Conservation (phyloP, 2,113 vertebrate species). For the Pandion haliaetus region DNA sequence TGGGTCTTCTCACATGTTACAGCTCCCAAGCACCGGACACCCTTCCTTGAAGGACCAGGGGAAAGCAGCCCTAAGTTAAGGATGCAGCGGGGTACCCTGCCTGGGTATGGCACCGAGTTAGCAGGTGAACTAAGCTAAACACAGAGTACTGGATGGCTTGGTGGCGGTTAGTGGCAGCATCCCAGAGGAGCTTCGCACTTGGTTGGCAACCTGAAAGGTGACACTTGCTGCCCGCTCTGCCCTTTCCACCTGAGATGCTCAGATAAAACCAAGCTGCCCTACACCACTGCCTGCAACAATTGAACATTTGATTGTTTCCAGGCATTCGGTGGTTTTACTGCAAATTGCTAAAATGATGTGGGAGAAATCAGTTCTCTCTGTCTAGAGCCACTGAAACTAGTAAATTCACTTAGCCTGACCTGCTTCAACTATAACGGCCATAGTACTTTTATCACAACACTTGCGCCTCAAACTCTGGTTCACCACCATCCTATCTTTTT, state of each 20-base stretch:
- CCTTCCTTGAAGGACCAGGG: not conserved
- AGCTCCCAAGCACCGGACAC: fast-evolving
- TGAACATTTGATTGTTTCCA: not conserved
- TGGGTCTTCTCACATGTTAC: fast-evolving
- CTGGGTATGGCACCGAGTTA: not conserved
- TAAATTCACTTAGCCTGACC: not conserved
- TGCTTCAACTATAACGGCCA: not conserved
- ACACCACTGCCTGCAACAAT: not conserved
- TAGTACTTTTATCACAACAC: not conserved
- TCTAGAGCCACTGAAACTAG: not conserved
- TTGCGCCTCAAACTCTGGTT: not conserved
- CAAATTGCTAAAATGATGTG: not conserved
- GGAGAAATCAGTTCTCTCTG: not conserved
- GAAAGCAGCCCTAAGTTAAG: not conserved
- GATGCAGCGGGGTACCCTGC: not conserved
- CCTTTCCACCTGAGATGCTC: not conserved
- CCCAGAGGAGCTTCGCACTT: not conserved
- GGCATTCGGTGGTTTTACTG: not conserved
- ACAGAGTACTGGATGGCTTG: not conserved
- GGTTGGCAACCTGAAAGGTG: not conserved
- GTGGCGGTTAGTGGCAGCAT: not conserved
- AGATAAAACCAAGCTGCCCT: not conserved
- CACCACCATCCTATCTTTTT: not conserved
- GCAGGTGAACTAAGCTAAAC: not conserved
- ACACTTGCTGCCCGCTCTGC: not conserved